Evolutionary conservation across 2,113 vertebrate species (phyloP).

Genomic region (Illadopsis cleaveri): DNA sequence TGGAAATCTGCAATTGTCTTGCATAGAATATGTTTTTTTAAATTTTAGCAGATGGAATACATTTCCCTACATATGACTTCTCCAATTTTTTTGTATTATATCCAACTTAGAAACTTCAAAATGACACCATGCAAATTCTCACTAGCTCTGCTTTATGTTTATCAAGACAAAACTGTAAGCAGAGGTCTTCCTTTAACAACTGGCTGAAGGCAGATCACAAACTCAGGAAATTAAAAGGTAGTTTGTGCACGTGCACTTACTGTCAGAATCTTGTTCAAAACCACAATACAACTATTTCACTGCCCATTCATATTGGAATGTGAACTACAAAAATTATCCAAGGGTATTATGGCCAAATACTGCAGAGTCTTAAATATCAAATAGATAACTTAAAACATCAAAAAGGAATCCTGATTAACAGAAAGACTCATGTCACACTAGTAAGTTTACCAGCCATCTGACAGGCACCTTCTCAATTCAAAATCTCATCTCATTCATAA

Average conservation of each 20-base stretch:
- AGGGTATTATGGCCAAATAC: background rate
- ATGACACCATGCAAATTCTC: background rate
- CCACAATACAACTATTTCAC: background rate
- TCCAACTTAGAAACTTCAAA: background rate
- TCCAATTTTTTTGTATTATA: background rate
- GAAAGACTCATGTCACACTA: background rate
- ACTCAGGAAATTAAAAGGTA: background rate
- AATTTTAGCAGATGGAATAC: background rate
- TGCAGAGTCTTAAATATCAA: background rate
- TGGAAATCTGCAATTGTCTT: background rate
- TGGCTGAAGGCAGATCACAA: background rate
- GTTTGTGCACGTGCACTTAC: accelerated
- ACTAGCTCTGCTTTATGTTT: background rate
- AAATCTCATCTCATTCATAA: background rate
- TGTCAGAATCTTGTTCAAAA: background rate
- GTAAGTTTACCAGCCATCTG: background rate
- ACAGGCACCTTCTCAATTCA: background rate
- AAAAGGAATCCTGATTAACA: background rate
- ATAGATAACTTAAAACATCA: background rate
- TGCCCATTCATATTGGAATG: background rate
- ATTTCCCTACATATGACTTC: background rate
- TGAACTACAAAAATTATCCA: background rate
- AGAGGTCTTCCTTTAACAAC: background rate
- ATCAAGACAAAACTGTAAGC: background rate
- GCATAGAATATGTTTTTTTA: background rate